phyloP scores from a whole-genome alignment of 2,113 vertebrate species.

The Apeltes quadracus region DNA sequence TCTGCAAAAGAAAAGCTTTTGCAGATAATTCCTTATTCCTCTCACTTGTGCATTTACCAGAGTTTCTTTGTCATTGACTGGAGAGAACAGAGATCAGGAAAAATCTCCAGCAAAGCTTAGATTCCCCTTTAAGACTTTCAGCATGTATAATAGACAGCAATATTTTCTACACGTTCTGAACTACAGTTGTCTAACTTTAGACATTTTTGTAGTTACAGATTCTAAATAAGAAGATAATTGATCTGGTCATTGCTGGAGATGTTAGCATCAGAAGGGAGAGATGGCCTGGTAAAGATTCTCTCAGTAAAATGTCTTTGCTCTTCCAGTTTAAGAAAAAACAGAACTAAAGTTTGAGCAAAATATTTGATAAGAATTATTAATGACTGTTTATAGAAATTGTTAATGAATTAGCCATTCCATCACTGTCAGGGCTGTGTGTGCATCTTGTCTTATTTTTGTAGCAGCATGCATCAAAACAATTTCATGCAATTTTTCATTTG shows the following conservation, averaged over 20 bases:
- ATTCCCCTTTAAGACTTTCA: slow-evolving; percentile 40
- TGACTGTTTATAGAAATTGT: neutral
- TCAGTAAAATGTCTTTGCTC: neutral
- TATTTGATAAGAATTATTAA: neutral
- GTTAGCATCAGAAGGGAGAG: neutral
- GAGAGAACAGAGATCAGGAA: slow-evolving; percentile 24
- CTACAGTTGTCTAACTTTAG: slow-evolving; percentile 36
- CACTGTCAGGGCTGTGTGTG: slow-evolving; percentile 9
- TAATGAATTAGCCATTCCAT: slow-evolving; percentile 15
- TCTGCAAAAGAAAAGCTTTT: slow-evolving; percentile 30
- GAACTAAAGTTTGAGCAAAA: neutral
- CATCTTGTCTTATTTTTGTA: neutral
- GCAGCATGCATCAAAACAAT: neutral
- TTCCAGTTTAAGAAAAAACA: neutral
- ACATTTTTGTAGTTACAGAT: slow-evolving; percentile 10
- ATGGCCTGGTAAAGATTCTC: neutral
- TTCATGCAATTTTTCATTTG: neutral
- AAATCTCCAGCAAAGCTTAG: slow-evolving; percentile 36
- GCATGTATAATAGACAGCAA: slow-evolving; percentile 59
- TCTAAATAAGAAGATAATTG: slow-evolving; percentile 13
- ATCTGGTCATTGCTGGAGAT: slow-evolving; percentile 11
- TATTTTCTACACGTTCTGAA: slow-evolving; percentile 41
- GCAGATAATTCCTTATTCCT: slow-evolving; percentile 39
- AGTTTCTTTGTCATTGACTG: slow-evolving; percentile 56
- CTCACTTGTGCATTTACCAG: slow-evolving; percentile 43